Conservation (phyloP, 2,113 vertebrate species). For the Sylvilagus bachmani region DNA sequence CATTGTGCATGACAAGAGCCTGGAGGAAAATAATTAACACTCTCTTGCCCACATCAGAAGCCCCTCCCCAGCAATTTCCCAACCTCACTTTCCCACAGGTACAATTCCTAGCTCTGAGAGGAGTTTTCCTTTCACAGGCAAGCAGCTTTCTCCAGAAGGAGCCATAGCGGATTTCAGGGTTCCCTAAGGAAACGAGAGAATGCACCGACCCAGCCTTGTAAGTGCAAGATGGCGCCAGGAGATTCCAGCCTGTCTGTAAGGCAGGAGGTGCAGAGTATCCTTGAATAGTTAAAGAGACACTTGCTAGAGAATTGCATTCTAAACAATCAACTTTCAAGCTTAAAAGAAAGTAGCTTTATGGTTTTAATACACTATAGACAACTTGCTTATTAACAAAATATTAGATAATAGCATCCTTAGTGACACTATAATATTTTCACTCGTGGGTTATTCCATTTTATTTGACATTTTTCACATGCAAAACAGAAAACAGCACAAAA, state of each 20-base stretch:
- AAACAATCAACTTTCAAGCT: not conserved
- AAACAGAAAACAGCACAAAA: too few species aligned
- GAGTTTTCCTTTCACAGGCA: conserved; percentile 8
- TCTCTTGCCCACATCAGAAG: too few species aligned
- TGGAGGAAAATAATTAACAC: too few species aligned
- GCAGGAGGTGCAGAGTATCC: not conserved
- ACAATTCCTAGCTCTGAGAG: not conserved
- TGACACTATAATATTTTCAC: not conserved
- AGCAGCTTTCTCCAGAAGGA: not conserved
- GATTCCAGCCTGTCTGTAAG: not conserved
- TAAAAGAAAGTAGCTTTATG: not conserved
- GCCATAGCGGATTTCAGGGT: not conserved
- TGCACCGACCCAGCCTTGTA: not conserved
- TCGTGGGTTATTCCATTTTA: not conserved
- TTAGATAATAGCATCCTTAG: not conserved
- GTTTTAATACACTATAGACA: not conserved
- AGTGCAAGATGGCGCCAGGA: not conserved
- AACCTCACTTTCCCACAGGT: not conserved
- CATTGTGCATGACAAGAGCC: too few species aligned
- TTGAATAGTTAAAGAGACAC: not conserved
- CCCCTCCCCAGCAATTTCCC: not conserved
- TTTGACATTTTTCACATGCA: not conserved
- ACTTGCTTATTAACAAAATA: not conserved
- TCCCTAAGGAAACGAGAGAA: not conserved
- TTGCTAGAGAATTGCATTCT: not conserved